These are phyloP conservation scores for Pseudorhombus dupliciocellatus DNA, from an alignment of 2,113 vertebrate species.

Conservation along the genomic window DNA sequence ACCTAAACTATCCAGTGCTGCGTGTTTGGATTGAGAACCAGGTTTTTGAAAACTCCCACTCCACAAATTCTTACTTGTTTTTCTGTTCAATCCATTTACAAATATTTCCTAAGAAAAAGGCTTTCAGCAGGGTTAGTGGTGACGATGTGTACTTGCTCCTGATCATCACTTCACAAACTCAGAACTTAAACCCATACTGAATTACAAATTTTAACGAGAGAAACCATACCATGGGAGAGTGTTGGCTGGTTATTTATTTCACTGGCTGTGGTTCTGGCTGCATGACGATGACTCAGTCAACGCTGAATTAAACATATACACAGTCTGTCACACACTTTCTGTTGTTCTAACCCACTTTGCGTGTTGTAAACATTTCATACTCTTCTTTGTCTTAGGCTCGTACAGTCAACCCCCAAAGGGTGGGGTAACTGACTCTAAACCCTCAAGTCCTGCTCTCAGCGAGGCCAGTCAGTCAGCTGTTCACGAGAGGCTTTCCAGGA, in stretches of 20 bases:
- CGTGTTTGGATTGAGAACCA: too few species aligned
- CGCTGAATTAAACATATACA: constrained; percentile 6
- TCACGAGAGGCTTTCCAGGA: constrained; percentile 41
- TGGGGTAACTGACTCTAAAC: constrained; percentile 2
- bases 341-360: constrained; percentile 55
- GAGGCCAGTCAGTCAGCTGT: constrained; percentile 50
- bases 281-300: constrained; percentile 22
- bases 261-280: neutral
- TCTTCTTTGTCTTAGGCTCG: constrained; percentile 9
- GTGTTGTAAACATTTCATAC: constrained; percentile 35
- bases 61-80: too few species aligned
- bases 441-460: constrained; percentile 13
- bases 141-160: too few species aligned
- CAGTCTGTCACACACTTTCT: constrained; percentile 21
- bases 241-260: constrained; percentile 9
- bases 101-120: too few species aligned
- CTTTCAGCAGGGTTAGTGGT: too few species aligned
- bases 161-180: too few species aligned
- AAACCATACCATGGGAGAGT: neutral
- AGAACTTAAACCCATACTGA: neutral
- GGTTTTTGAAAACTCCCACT: too few species aligned
- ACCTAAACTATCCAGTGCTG: neutral
- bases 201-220: neutral
- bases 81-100: too few species aligned
- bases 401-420: constrained; percentile 11